Percentiles rank a stretch among this genome's conserved stretches.
phyloP scores from a whole-genome alignment of 2,113 vertebrate genomes.

The Syrmaticus mikado region DNA sequence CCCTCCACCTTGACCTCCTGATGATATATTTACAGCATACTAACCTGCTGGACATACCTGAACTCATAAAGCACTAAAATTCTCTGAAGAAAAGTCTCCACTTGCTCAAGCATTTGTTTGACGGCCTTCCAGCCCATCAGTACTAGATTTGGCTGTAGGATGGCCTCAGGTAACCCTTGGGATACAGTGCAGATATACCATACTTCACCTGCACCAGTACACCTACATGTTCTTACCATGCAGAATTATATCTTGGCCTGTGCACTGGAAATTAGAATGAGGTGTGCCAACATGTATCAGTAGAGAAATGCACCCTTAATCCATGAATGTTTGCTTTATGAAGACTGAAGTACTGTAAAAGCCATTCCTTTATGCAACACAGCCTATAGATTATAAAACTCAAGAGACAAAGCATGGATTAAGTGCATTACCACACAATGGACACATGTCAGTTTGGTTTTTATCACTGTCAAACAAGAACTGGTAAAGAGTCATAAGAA shows the following conservation, averaged over 20 bases:
- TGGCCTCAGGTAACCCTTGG: constrained; percentile 43
- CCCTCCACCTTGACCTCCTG: background rate
- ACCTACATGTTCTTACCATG: constrained; percentile 6
- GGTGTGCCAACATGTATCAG: constrained; percentile 27
- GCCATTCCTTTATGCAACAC: constrained; percentile 24
- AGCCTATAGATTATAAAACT: constrained; percentile 10
- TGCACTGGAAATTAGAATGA: constrained; percentile 41
- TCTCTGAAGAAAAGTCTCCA: background rate
- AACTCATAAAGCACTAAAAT: background rate
- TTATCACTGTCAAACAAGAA: constrained; percentile 26
- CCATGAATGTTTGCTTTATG: constrained; percentile 51
- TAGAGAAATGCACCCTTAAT: constrained; percentile 53
- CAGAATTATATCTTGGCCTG: constrained; percentile 6
- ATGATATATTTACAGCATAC: background rate
- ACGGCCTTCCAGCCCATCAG: background rate
- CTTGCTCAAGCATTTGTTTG: background rate
- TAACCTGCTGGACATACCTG: accelerated
- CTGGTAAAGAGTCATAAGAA: constrained; percentile 40
- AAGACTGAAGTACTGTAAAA: constrained; percentile 39
- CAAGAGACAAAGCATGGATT: constrained; percentile 46
- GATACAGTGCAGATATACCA: background rate
- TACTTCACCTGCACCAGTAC: constrained; percentile 32
- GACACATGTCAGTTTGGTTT: constrained; percentile 43
- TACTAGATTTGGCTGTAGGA: background rate
- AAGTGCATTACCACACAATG: constrained; percentile 47